Evolutionary conservation across 2,888 invertebrate species (phyloP), one percentile per base, ranked within the genome.

Genomic region (Cryptocephalus primarius): DNA sequence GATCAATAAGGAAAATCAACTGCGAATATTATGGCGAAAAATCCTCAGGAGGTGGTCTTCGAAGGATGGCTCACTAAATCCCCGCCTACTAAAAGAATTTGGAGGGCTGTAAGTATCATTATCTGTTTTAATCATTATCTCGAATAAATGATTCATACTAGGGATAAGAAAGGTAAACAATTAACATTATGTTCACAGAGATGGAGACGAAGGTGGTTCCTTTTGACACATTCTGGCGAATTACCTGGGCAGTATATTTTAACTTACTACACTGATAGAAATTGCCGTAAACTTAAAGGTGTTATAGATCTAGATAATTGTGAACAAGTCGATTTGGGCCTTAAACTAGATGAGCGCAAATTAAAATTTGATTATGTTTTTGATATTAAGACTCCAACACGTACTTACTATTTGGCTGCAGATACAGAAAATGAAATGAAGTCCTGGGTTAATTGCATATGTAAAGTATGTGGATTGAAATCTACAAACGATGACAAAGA

Each of bases 21-120:
- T 4, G 6, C 22, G 22, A 22, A 22, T 22, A 22, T 22, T 22
- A 72, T 70, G 73, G 69, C 71, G 44, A 74, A 71, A 65, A 73
- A 69, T 59, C 74, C 73, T 55, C 74, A 78, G 68, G 87, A 88
- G 71, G 79, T 86, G 54, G 83, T 89, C 56, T 84, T 86, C 67
- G 88, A 90, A 73, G 95, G 95, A 54, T 95, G 93, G 93, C 77
- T 95, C 61, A 91, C 88, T 51, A 95, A 95, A 76, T 94, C 94
- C 49, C 94, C 94, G 59, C 94, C 94, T 49, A 84, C 88, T 48
- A 92, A 89, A 75, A 79, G 88, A 60, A 83, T 91, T 66, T 92
- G 89, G 83, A 82, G 90, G 79, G 91, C 92, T 72, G 94, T 94
- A 78, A 85, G 89, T 82, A 41, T 43, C 31, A 33, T 36, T 47